Conservation (phyloP, 2,113 vertebrate species). For the Chloebia gouldiae region DNA sequence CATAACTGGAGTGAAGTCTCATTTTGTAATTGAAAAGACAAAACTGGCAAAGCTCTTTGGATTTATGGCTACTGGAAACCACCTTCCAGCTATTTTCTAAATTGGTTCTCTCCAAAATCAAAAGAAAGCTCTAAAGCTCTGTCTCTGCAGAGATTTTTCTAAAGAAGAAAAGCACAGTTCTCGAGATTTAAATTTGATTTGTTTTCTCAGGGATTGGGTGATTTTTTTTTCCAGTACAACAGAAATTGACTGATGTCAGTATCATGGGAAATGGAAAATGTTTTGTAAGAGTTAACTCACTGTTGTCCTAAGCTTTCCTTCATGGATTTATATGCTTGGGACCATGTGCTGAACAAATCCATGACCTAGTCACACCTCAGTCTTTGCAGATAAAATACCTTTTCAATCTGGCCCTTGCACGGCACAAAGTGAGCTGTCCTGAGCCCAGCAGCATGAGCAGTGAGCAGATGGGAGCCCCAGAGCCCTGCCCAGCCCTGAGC, state of each 20-base stretch:
- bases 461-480: background rate
- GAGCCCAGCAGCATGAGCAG: background rate
- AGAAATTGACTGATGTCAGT: background rate
- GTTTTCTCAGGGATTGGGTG: background rate
- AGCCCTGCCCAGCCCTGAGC: background rate
- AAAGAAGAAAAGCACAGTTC: background rate
- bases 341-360: background rate
- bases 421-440: background rate
- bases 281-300: background rate
- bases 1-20: background rate
- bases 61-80: conserved; percentile 24
- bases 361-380: background rate
- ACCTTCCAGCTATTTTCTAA: conserved; percentile 18
- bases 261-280: background rate
- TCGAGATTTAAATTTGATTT: background rate
- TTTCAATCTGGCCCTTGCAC: background rate
- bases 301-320: background rate
- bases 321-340: background rate
- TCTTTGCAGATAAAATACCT: background rate
- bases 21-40: background rate
- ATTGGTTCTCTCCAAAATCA: background rate
- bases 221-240: background rate
- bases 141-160: background rate
- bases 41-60: background rate
- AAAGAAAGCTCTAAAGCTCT: background rate